These are phyloP conservation scores for Nymphalis io DNA, from an alignment of 1,140 invertebrate genomes.

Conservation along the genomic window DNA sequence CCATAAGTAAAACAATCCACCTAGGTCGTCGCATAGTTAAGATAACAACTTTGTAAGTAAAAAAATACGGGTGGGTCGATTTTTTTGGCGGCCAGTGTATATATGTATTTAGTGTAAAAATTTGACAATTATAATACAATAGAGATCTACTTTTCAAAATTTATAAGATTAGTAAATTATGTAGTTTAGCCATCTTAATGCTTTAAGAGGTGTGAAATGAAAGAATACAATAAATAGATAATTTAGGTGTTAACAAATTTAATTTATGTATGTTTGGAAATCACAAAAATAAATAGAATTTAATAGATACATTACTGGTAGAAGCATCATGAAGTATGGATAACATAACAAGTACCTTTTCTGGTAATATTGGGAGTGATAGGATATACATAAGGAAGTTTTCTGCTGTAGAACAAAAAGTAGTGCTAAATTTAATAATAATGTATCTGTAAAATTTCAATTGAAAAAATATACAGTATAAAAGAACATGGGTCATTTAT, in stretches of 20 bases:
- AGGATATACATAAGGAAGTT: conserved; percentile 50
- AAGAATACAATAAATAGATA: conserved; percentile 31
- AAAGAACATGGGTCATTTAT: conserved; percentile 35
- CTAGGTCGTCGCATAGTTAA: too few species aligned
- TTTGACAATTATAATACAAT: conserved; percentile 30
- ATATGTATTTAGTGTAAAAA: conserved; percentile 32
- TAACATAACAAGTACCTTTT: conserved; percentile 32
- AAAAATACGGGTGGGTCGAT: too few species aligned
- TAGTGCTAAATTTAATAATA: conserved; percentile 66
- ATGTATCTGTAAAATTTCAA: conserved; percentile 69
- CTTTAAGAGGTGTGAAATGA: conserved; percentile 20
- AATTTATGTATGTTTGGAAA: conserved; percentile 29
- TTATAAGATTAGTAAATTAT: conserved; percentile 34
- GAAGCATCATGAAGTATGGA: neutral
- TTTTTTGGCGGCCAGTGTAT: too few species aligned
- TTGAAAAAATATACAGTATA: conserved; percentile 64
- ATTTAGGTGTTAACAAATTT: conserved; percentile 32
- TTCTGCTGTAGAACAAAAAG: conserved; percentile 65
- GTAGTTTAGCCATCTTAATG: conserved; percentile 23
- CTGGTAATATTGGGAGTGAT: conserved; percentile 51
- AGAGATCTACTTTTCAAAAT: conserved; percentile 28
- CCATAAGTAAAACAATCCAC: too few species aligned
- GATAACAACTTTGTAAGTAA: too few species aligned
- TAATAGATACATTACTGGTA: conserved; percentile 1
- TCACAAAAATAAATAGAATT: conserved; percentile 28